Evolutionary conservation across 2,888 invertebrate species (phyloP), one percentile per base, ranked within the genome.

Genomic region (Eueremaeus valkanovi): DNA sequence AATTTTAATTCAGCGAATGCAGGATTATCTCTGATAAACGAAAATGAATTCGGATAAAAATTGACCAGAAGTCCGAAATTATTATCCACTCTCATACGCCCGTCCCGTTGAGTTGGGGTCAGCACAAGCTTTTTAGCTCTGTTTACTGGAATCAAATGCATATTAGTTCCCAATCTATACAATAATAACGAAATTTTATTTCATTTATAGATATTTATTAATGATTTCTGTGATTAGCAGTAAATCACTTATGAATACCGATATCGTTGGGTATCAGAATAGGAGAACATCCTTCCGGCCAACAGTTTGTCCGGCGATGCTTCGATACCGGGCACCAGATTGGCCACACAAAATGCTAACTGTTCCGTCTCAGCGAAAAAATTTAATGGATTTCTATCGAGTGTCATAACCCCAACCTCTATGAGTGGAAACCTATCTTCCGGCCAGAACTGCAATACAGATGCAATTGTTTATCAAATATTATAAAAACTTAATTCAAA

Each of bases 281-380:
- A 95, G 0, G 93, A 87, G 83, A 94, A 93, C n/a, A 94, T 85
- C 77, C 94, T 90, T 1, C 92, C 93, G 82, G 87, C 87, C 79
- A 96, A 87, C 92, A 96, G 92, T 85, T 92, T 94, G 83, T 97
- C 96, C 0, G 93, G 93, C 45, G 93, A 93, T 0, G 95, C 88
- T 83, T 95, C 95, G 81, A 97, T 92, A 45, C 96, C 96, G 5
- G 96, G 95, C 33, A 94, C 89, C 86, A 96, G 83, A 83, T 95
- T 92, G 3, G 93, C 89, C 0, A 95, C 95, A 81, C 90, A 90
- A 84, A 95, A 95, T 2, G 95, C 95, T 76, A 92, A 86, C 84
- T 95, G 95, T 84, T 97, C 96, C 51, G 95, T 91, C 84, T 96
- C 95, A 31, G 92, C 89, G 83, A 95, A 96, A 84, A 95, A 96